Evolutionary conservation across 2,797 vertebrate genomes (phyloP).

Genomic region (Chiroxiphia lanceolata): DNA sequence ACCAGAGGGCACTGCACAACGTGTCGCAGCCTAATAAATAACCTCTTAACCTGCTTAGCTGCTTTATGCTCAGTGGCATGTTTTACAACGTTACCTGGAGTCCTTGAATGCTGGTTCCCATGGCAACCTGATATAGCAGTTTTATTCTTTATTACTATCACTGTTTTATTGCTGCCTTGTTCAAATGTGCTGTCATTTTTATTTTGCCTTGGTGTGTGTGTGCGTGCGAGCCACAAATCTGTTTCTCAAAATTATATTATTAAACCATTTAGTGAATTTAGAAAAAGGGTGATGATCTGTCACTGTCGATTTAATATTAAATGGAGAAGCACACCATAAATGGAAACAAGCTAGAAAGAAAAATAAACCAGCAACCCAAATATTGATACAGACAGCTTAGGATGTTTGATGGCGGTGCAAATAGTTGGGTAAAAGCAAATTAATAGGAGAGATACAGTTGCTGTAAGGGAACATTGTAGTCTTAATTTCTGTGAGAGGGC

Average conservation of each 20-base stretch:
- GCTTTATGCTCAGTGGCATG: conserved; percentile 70
- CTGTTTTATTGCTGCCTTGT: conserved; percentile 73
- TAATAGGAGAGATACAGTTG: neutral
- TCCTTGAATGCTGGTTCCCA: conserved; percentile 73
- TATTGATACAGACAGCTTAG: conserved; percentile 9
- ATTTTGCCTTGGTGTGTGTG: conserved; percentile 53
- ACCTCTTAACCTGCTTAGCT: conserved; percentile 75
- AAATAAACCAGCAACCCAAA: conserved; percentile 24
- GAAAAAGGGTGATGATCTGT: conserved; percentile 32
- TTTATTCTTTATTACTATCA: conserved; percentile 75
- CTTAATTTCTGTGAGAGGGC: neutral
- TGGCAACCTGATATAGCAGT: conserved; percentile 70
- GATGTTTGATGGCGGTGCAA: neutral
- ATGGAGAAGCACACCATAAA: conserved; percentile 1
- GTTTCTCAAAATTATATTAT: conserved; percentile 62
- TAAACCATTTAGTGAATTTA: conserved; percentile 51
- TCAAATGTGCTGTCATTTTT: conserved; percentile 70
- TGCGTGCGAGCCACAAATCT: conserved; percentile 17
- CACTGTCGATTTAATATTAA: conserved; percentile 46
- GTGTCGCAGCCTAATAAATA: conserved; percentile 69
- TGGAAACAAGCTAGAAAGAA: conserved; percentile 19
- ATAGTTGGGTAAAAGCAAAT: neutral
- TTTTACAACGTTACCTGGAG: conserved; percentile 75
- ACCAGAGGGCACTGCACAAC: conserved; percentile 71
- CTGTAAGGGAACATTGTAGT: neutral